Evolutionary conservation across 1,140 invertebrate species (phyloP).

Genomic region (Dendrolimus kikuchii): DNA sequence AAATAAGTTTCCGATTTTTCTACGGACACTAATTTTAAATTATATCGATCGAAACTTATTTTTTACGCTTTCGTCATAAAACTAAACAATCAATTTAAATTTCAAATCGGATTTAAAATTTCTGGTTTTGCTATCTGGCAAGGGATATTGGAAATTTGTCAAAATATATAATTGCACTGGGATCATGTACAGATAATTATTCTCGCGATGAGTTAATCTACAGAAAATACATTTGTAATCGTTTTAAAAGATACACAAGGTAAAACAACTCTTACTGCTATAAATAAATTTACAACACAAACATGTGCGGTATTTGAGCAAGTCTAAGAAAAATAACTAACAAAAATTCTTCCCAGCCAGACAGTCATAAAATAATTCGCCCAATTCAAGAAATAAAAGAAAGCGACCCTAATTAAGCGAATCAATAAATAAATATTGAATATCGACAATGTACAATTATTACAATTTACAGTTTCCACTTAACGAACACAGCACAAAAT

Average conservation of each 20-base stretch:
- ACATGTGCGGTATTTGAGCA: constrained; percentile 54
- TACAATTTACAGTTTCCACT: constrained; percentile 65
- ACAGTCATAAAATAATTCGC: constrained; percentile 38
- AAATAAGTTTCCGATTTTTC: constrained; percentile 40
- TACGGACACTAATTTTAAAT: constrained; percentile 32
- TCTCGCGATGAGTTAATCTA: too few species aligned
- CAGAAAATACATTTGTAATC: neutral
- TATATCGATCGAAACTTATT: constrained; percentile 56
- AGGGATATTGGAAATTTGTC: constrained; percentile 32
- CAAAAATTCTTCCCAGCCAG: constrained; percentile 60
- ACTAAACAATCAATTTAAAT: constrained; percentile 39
- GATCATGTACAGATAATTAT: constrained; percentile 1
- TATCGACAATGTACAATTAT: constrained; percentile 70
- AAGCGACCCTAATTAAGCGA: constrained; percentile 59
- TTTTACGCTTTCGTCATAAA: constrained; percentile 36
- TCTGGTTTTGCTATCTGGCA: constrained; percentile 38
- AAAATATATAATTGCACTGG: constrained; percentile 24
- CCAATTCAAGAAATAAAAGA: constrained; percentile 36
- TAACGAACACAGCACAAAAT: constrained; percentile 70
- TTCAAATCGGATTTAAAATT: constrained; percentile 41
- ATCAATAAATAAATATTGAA: constrained; percentile 71
- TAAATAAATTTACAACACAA: constrained; percentile 33
- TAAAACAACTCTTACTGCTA: constrained; percentile 32
- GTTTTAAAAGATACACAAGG: constrained; percentile 19
- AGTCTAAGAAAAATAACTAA: constrained; percentile 41